Percentiles rank a stretch among this genome's conserved stretches.
Evolutionary conservation across 1,140 invertebrate genomes (phyloP).

Genomic region (Cydia strobilella): DNA sequence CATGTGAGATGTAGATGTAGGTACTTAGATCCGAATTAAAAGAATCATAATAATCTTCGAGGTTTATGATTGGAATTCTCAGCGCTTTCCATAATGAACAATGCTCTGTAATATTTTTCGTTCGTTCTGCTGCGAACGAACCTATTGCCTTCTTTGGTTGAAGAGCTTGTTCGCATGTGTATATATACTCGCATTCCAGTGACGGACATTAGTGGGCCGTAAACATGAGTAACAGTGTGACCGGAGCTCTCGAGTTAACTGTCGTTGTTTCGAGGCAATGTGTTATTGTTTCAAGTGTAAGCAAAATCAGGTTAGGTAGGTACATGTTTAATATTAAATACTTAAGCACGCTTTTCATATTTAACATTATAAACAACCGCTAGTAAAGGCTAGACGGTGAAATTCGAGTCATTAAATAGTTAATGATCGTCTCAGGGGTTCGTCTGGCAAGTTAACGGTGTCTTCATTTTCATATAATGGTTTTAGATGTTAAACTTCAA

Average conservation of each 20-base stretch:
- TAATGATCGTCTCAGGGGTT: conserved; percentile 19
- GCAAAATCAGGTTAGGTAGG: conserved; percentile 10
- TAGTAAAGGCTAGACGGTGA: conserved; percentile 17
- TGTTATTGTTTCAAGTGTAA: conserved; percentile 31
- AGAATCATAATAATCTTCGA: conserved; percentile 28
- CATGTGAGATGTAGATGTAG: neutral
- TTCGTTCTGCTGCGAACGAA: conserved; percentile 20
- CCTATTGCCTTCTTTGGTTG: neutral
- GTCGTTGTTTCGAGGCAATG: conserved; percentile 5
- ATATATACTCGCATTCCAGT: conserved; percentile 36
- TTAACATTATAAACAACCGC: conserved; percentile 2
- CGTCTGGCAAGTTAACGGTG: conserved; percentile 10
- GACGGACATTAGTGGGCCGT: conserved; percentile 48
- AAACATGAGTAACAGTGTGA: conserved; percentile 48
- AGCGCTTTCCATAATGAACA: conserved; percentile 40
- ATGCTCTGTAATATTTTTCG: conserved; percentile 40
- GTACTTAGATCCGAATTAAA: neutral
- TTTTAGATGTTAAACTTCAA: neutral
- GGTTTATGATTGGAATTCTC: conserved; percentile 42
- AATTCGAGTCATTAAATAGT: conserved; percentile 16
- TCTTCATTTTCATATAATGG: conserved; percentile 9
- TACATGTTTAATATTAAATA: conserved; percentile 24
- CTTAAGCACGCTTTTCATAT: conserved; percentile 13
- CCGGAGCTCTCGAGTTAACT: conserved; percentile 21
- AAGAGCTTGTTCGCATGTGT: neutral